Percentiles rank a stretch among this genome's conserved stretches.
These are phyloP conservation scores for Cynodonichthys magdalenae DNA, from an alignment of 2,797 vertebrate genomes.

Conservation along the genomic window DNA sequence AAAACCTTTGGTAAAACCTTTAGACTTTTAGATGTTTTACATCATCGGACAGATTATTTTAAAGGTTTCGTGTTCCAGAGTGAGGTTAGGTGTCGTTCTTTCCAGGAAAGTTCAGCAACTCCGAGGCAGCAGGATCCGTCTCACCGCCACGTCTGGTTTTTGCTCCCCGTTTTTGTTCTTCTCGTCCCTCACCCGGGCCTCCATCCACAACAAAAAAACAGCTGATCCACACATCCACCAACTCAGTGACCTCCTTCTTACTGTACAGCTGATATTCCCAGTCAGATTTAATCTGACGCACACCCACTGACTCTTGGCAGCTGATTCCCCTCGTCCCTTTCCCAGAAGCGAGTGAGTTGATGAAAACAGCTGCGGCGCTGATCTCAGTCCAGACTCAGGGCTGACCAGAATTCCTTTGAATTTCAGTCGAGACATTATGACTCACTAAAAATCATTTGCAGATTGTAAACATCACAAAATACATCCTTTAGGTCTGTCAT, in stretches of 20 bases:
- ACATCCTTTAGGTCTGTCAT: too few species aligned
- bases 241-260: constrained; percentile 59
- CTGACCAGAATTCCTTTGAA: constrained; percentile 36
- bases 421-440: constrained; percentile 21
- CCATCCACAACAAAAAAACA: constrained; percentile 36
- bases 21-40: too few species aligned
- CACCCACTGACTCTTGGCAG: constrained; percentile 62
- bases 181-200: constrained; percentile 36
- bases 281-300: constrained; percentile 27
- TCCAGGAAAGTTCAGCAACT: constrained; percentile 50
- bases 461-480: too few species aligned
- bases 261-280: constrained; percentile 57
- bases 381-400: constrained; percentile 39
- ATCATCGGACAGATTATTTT: too few species aligned
- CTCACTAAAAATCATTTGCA: constrained; percentile 37
- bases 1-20: neutral
- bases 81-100: constrained; percentile 53
- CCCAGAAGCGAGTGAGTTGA: constrained; percentile 52
- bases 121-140: constrained; percentile 36
- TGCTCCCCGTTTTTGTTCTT: constrained; percentile 33
- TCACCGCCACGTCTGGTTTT: constrained; percentile 46
- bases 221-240: constrained; percentile 35
- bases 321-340: constrained; percentile 34
- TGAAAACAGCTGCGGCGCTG: constrained; percentile 60
- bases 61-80: neutral